Evolutionary conservation across 1,140 invertebrate species (phyloP).

Genomic region (Maniola jurtina): DNA sequence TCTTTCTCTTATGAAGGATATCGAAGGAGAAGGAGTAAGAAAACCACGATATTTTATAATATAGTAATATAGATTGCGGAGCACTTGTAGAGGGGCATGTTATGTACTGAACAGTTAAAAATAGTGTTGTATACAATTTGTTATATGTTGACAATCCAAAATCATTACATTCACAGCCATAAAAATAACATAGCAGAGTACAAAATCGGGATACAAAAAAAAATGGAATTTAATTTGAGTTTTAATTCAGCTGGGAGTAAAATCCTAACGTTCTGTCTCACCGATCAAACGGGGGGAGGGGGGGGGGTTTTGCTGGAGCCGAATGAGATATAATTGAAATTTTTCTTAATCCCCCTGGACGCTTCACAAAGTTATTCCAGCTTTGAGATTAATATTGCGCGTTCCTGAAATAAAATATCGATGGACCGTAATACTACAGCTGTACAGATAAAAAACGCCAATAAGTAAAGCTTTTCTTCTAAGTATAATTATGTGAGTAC

Average conservation of each 20-base stretch:
- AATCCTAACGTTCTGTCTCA: conserved; percentile 43
- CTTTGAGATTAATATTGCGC: conserved; percentile 29
- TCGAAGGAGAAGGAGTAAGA: too few species aligned
- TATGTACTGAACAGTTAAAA: too few species aligned
- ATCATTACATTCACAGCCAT: conserved; percentile 28
- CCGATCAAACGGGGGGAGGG: conserved; percentile 29
- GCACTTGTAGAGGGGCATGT: too few species aligned
- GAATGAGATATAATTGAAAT: conserved; percentile 60
- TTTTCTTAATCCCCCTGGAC: conserved; percentile 53
- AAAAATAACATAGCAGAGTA: conserved; percentile 33
- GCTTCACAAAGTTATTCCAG: conserved; percentile 36
- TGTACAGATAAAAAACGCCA: not conserved
- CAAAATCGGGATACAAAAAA: conserved; percentile 39
- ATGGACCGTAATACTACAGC: not conserved
- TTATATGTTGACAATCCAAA: too few species aligned
- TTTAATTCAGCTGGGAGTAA: conserved; percentile 57
- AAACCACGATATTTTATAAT: too few species aligned
- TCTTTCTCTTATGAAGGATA: too few species aligned
- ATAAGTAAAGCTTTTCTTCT: too few species aligned
- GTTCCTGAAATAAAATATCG: conserved; percentile 5
- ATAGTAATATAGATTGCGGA: too few species aligned
- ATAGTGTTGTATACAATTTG: too few species aligned
- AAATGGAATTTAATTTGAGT: conserved; percentile 55
- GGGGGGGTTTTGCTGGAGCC: conserved; percentile 10
- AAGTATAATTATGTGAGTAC: too few species aligned